A percentile compares a stretch with the other conserved stretches of the same genome.
phyloP scores from a whole-genome alignment of 2,113 vertebrate species.

The Colinus virginianus region DNA sequence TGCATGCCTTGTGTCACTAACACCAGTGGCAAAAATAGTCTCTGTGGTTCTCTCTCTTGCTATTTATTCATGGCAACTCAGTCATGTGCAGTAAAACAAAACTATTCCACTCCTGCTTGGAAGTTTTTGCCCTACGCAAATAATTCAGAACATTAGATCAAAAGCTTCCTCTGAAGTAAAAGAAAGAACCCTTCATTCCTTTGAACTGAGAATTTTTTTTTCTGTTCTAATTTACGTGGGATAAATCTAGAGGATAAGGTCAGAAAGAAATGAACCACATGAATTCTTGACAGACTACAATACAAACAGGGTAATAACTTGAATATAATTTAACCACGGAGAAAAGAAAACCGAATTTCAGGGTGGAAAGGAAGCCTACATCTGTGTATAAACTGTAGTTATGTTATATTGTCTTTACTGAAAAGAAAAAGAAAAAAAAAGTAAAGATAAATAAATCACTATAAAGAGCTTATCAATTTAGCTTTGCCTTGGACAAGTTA shows the following conservation, averaged over 20 bases:
- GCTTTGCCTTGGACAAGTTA: neutral
- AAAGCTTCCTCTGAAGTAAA: slow-evolving; percentile 10
- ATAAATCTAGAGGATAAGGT: slow-evolving; percentile 3
- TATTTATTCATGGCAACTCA: neutral
- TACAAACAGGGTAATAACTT: neutral
- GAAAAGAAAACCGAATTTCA: neutral
- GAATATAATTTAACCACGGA: neutral
- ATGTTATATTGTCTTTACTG: neutral
- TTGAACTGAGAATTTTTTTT: neutral
- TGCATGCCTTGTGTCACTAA: neutral
- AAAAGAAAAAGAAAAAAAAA: neutral
- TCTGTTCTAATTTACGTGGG: neutral
- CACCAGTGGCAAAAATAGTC: neutral
- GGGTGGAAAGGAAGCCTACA: neutral
- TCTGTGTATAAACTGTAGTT: neutral
- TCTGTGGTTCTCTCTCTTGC: neutral
- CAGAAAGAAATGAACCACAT: neutral
- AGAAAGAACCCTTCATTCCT: neutral
- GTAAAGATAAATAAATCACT: neutral
- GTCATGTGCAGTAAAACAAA: neutral
- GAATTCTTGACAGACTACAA: neutral
- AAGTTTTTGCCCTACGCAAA: neutral
- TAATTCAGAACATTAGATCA: neutral
- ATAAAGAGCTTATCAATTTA: neutral
- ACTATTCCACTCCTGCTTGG: neutral